Evolutionary conservation across 2,113 vertebrate genomes (phyloP).

Genomic region (Megalops atlanticus): DNA sequence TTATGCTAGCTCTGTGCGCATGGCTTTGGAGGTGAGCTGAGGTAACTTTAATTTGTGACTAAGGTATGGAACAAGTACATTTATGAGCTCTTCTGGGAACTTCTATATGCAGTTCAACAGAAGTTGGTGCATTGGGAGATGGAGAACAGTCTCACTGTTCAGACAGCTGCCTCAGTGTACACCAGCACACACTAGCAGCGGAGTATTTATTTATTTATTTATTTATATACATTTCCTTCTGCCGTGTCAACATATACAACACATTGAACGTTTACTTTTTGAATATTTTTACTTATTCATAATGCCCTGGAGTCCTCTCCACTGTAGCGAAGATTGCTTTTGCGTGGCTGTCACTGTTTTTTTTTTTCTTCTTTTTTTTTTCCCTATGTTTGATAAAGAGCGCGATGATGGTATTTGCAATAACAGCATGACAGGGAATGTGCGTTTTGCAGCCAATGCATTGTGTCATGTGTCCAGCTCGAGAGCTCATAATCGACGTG

Average conservation of each 20-base stretch:
- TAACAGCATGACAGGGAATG: conserved; percentile 26
- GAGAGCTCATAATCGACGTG: conserved; percentile 35
- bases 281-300: conserved; percentile 67
- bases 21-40: too few species aligned
- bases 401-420: conserved; percentile 45
- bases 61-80: too few species aligned
- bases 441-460: background rate
- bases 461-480: conserved; percentile 27
- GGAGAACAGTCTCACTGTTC: background rate
- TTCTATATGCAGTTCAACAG: too few species aligned
- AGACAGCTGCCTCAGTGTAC: too few species aligned
- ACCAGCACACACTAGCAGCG: background rate
- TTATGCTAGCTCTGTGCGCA: too few species aligned
- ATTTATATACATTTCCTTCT: conserved; percentile 44
- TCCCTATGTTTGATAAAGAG: conserved; percentile 48
- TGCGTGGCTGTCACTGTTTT: conserved; percentile 60
- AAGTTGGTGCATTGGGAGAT: background rate
- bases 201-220: conserved; percentile 63
- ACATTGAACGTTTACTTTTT: conserved; percentile 50
- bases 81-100: too few species aligned
- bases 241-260: conserved; percentile 58
- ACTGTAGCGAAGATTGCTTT: conserved; percentile 61
- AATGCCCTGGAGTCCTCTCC: conserved; percentile 62
- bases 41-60: too few species aligned
- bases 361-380: too few species aligned